Evolutionary conservation across 2,888 invertebrate species (phyloP).

Genomic region (Anticlea derivata): DNA sequence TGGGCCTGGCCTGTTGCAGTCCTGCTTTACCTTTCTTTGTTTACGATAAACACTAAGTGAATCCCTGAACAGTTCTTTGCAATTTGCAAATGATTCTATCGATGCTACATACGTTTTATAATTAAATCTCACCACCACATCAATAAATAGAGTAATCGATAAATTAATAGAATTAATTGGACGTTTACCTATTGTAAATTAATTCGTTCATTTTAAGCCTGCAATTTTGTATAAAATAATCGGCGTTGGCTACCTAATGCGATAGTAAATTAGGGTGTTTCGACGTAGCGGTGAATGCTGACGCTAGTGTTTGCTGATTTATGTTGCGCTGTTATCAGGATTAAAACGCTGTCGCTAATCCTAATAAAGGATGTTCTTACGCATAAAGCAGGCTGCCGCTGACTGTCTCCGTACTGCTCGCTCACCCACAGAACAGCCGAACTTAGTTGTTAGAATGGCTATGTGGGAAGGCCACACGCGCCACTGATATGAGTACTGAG

Average conservation of each 20-base stretch:
- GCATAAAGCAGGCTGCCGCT: slow-evolving; percentile 1
- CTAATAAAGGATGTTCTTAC: slow-evolving; percentile 23
- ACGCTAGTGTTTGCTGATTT: slow-evolving; percentile 58
- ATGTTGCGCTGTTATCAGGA: slow-evolving; percentile 61
- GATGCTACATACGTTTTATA: slow-evolving; percentile 22
- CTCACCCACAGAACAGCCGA: not conserved
- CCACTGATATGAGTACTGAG: too few species aligned
- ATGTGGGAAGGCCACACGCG: too few species aligned
- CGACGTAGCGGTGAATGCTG: slow-evolving; percentile 51
- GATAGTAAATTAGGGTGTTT: slow-evolving; percentile 75
- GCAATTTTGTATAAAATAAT: slow-evolving; percentile 63
- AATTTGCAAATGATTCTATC: slow-evolving; percentile 32
- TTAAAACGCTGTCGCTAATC: slow-evolving; percentile 59
- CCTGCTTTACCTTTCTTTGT: slow-evolving; percentile 65
- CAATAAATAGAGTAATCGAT: slow-evolving; percentile 56
- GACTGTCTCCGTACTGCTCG: too few species aligned
- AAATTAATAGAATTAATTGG: slow-evolving; percentile 58
- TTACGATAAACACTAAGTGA: slow-evolving; percentile 64
- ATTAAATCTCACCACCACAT: slow-evolving; percentile 49
- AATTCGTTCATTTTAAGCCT: slow-evolving; percentile 62
- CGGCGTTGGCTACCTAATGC: slow-evolving; percentile 59
- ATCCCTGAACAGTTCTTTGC: slow-evolving; percentile 30
- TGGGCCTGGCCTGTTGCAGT: slow-evolving; percentile 75
- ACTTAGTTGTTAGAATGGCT: too few species aligned
- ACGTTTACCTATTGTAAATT: slow-evolving; percentile 58